Conservation (phyloP, 2,797 vertebrate species). For the Lemur catta region DNA sequence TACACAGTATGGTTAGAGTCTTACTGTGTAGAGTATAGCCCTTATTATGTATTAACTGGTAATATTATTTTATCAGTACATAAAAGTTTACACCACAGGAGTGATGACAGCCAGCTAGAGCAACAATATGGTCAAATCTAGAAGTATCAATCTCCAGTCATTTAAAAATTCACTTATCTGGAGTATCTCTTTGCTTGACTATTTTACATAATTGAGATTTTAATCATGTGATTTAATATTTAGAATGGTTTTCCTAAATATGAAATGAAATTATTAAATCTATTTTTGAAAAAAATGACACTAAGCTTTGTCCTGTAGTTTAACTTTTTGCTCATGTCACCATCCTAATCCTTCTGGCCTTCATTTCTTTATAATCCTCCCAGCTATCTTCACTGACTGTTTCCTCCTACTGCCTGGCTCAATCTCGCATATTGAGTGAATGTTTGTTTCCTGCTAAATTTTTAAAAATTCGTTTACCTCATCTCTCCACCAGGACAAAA, state of each 20-base stretch:
- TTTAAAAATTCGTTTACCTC: not conserved
- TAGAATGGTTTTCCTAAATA: not conserved
- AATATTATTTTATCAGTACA: not conserved
- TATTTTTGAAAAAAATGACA: not conserved
- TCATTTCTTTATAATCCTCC: not conserved
- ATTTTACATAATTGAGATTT: not conserved
- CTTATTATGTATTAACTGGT: not conserved
- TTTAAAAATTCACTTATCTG: not conserved
- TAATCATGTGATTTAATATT: not conserved
- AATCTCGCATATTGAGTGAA: not conserved
- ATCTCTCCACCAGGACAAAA: not conserved
- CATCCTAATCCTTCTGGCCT: not conserved
- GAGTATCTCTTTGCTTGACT: not conserved
- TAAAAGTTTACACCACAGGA: not conserved
- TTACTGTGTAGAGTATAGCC: not conserved
- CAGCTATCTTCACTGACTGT: not conserved
- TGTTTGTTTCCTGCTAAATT: not conserved
- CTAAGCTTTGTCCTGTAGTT: not conserved
- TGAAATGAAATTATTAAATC: constrained; percentile 23
- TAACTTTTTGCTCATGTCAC: not conserved
- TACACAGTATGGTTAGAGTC: not conserved
- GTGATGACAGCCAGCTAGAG: not conserved
- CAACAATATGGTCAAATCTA: not conserved
- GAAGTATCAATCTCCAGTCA: not conserved
- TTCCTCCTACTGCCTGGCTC: not conserved